Conservation (phyloP, 2,797 vertebrate genomes). For the Margarornis squamiger region DNA sequence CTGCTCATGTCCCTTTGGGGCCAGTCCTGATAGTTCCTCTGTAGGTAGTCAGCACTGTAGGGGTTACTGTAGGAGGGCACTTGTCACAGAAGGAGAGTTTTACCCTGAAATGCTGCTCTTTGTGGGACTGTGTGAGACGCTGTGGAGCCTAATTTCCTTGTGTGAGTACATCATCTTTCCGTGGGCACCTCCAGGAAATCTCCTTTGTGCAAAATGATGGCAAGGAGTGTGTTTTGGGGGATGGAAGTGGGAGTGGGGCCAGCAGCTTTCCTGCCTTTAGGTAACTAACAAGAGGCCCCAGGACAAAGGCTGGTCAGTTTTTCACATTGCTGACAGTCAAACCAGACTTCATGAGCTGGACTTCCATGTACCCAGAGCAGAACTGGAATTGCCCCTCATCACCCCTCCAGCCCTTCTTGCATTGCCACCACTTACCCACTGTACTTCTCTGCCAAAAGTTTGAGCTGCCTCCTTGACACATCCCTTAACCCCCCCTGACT, state of each 20-base stretch:
- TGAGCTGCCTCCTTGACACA: background rate
- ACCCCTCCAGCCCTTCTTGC: background rate
- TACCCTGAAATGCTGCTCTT: fast-evolving
- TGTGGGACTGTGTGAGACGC: background rate
- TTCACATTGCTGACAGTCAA: background rate
- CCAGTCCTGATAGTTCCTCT: background rate
- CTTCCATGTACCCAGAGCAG: background rate
- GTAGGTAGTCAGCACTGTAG: background rate
- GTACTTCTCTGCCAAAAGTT: background rate
- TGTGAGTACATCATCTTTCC: slow-evolving; percentile 20
- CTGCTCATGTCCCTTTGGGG: background rate
- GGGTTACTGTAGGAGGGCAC: background rate
- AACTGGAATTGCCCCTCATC: background rate
- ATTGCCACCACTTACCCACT: background rate
- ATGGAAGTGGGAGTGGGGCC: background rate
- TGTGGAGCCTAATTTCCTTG: background rate
- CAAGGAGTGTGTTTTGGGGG: background rate
- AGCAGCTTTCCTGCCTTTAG: background rate
- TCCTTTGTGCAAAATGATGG: background rate
- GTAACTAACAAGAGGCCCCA: background rate
- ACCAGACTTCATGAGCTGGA: background rate
- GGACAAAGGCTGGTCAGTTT: background rate
- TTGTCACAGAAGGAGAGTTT: background rate
- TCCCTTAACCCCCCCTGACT: background rate
- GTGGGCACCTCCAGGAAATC: background rate